Base-by-base conservation (phyloP, 2,113 vertebrate species). In the Tympanuchus pallidicinctus region DNA sequence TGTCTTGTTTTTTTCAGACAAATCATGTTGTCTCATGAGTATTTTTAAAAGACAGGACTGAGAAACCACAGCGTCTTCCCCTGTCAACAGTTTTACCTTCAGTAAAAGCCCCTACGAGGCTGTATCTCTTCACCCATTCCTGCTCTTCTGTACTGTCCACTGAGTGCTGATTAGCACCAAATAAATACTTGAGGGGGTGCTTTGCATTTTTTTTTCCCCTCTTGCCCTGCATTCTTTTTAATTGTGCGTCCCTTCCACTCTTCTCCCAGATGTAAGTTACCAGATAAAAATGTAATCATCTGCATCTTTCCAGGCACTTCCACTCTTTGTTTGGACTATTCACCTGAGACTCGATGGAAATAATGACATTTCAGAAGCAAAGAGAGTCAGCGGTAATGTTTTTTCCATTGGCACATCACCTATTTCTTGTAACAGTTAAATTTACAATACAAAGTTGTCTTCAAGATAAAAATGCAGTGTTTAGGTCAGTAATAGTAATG, bases 381-480 rank as follows among this genome's bases (percentile, higher is more conserved):
- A 47, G 56, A 69, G 10, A 8, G 4, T 2, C 2, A 32, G 25
- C 47, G 34, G 28, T 27, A 47, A 45, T 40, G 43, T 80, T 40
- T 71, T 19, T 38, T 38, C 15, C 5, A 12, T 0, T 3, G 88
- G 27, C 40, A n/a, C 59, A 75, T 43, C 36, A 47, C 27, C 38
- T 9, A 7, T 64, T 80, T 69, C 79, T 36, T 57, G 24, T 10
- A 65, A 18, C 10, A 60, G 13, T n/a, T 45, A 19, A 22, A 20
- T 22, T 57, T 13, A 7, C 5, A 42, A 45, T 56, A 57, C 50
- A 85, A 43, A 43, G 70, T 40, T 11, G 8, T 10, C 28, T 45
- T 36, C 24, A 20, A 28, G 1, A 2, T 21, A 6, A 32, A 28
- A 3, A 8, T 0, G 10, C 28, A 11, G 43, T 4, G 21, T 78